A percentile compares a stretch with the other conserved stretches of the same genome.
phyloP scores from a whole-genome alignment of 2,888 invertebrate genomes.

The Pasiphila rectangulata region DNA sequence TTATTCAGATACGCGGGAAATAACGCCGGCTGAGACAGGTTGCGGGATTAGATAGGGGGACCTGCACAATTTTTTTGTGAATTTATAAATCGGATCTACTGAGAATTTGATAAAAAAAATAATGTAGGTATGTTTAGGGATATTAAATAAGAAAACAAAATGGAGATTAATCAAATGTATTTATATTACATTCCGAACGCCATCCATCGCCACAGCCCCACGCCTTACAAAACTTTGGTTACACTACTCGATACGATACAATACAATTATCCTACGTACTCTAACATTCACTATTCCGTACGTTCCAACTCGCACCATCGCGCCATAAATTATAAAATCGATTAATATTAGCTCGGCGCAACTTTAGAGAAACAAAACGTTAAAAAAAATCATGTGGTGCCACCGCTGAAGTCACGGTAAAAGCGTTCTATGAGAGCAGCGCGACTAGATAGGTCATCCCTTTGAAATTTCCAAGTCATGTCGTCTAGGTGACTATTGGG shows the following conservation, averaged over 20 bases:
- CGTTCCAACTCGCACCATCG: constrained; percentile 23
- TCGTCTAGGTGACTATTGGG: too few relatives aligned
- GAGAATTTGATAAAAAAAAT: too few relatives aligned
- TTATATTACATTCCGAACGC: constrained; percentile 55
- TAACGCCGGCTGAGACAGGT: too few relatives aligned
- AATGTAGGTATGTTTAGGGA: background rate
- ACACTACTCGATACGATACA: constrained; percentile 43
- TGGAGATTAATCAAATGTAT: constrained; percentile 68
- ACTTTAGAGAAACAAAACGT: constrained; percentile 10
- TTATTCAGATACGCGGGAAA: too few relatives aligned
- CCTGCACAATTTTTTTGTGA: too few relatives aligned
- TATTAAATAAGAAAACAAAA: constrained; percentile 20
- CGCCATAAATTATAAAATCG: constrained; percentile 13
- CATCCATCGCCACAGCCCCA: constrained; percentile 27
- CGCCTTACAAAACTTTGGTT: constrained; percentile 47
- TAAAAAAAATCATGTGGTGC: too few relatives aligned
- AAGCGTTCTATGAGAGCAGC: too few relatives aligned
- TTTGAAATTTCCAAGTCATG: too few relatives aligned
- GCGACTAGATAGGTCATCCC: too few relatives aligned
- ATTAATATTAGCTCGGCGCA: constrained; percentile 8
- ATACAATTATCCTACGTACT: constrained; percentile 36
- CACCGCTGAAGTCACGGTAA: too few relatives aligned
- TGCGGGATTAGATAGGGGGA: too few relatives aligned
- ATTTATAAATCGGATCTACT: too few relatives aligned
- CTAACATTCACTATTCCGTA: constrained; percentile 39